These are phyloP conservation scores for Netelia inedita DNA, from an alignment of 2,888 invertebrate species.

Conservation along the genomic window DNA sequence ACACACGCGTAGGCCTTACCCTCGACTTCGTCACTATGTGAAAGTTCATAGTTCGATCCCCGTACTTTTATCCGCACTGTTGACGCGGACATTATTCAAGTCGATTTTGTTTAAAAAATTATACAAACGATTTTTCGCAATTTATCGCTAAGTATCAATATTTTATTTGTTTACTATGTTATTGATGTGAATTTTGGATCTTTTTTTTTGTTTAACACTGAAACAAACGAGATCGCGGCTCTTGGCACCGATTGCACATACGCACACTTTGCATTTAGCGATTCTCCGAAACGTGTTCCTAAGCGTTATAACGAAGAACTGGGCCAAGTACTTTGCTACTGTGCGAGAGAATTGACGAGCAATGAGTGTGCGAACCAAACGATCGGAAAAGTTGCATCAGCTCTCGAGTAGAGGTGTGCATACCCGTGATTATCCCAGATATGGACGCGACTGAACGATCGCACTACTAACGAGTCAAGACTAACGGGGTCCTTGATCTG, in stretches of 20 bases:
- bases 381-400: slow-evolving; percentile 73
- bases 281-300: slow-evolving; percentile 74
- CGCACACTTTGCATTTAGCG: slow-evolving; percentile 72
- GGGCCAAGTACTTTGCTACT: slow-evolving; percentile 83
- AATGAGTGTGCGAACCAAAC: slow-evolving; percentile 76
- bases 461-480: slow-evolving; percentile 52
- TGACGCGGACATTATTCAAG: too few relatives aligned
- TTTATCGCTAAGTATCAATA: too few relatives aligned
- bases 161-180: too few relatives aligned
- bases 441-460: slow-evolving; percentile 64
- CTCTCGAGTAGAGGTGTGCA: slow-evolving; percentile 51
- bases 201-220: not conserved
- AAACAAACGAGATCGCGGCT: not conserved
- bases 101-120: too few relatives aligned
- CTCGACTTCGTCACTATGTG: not conserved
- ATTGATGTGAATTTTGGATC: too few relatives aligned
- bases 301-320: slow-evolving; percentile 74
- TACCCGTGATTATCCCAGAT: slow-evolving; percentile 70
- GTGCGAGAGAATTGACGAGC: slow-evolving; percentile 75
- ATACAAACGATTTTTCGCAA: too few relatives aligned
- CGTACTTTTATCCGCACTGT: too few relatives aligned
- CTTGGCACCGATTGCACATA: not conserved
- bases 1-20: not conserved
- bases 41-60: too few relatives aligned
- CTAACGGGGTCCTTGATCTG: slow-evolving; percentile 62